Evolutionary conservation across 2,113 vertebrate genomes (phyloP), one percentile per base, ranked within the genome.

Genomic region (Sakesphorus luctuosus): DNA sequence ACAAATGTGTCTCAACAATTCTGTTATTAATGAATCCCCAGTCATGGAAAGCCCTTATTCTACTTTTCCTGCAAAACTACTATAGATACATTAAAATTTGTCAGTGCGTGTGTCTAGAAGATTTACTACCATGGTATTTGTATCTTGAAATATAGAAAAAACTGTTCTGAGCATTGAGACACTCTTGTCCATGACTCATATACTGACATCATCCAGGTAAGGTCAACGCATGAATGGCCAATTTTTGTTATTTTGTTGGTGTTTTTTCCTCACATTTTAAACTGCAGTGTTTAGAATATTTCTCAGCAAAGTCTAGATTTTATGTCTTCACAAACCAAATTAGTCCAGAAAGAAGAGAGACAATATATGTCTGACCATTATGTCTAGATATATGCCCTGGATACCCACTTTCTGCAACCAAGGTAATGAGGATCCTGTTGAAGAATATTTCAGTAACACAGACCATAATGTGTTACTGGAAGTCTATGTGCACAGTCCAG

Each of bases 1-100:
- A 28, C 9, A 71, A 69, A 62, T 67, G 16, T 55, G 3, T 11
- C 26, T 87, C 8, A 44, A 24, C 20, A 82, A n/a, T 67, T n/a
- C 2, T 2, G 3, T 53, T 71, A 53, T 19, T 63, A 44, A 66
- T 75, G 9, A 49, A n/a, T 40, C 2, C 1, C 1, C 7, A 53
- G 19, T 53, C 28, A 79, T 19, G 14, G 10, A 10, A 87, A 78
- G 11, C 1, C 10, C 8, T 18, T 6, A 50, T 59, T 90, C 33
- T 65, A 61, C 13, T 63, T 4, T 2, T 16, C 65, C 21, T 72
- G 35, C 3, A 55, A 59, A 88, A 76, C 19, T 50, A 11, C 35
- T 33, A 25, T 2, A n/a, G 14, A 18, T 33, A 47, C 9, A 18
- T 35, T 71, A 66, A 78, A 58, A 11, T 66, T 62, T 36, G 6